Evolutionary conservation across 2,113 vertebrate genomes (phyloP).

Genomic region (Vanacampus margaritifer): DNA sequence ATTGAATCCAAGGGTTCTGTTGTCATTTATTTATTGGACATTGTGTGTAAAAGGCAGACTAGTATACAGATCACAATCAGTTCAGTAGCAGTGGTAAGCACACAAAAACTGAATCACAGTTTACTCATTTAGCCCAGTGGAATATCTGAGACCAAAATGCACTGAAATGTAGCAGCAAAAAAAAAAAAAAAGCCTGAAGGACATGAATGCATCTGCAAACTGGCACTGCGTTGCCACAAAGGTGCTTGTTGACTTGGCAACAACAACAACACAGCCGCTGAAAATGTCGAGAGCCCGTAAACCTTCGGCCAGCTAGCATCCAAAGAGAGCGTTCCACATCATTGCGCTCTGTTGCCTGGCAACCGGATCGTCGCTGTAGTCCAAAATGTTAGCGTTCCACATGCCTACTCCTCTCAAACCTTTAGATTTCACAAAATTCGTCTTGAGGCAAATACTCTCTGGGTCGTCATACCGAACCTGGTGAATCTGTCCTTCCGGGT

Average conservation of each 20-base stretch:
- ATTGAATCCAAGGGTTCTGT: neutral
- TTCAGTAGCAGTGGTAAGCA: constrained; percentile 1
- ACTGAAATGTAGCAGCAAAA: constrained; percentile 26
- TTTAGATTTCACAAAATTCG: constrained; percentile 63
- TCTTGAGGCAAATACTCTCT: constrained; percentile 84
- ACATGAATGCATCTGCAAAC: constrained; percentile 23
- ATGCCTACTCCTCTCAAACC: constrained; percentile 87
- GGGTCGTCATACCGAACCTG: constrained; percentile 95
- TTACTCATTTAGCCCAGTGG: constrained; percentile 13
- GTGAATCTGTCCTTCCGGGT: constrained; percentile 75
- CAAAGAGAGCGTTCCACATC: constrained; percentile 88
- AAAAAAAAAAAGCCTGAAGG: constrained; percentile 36
- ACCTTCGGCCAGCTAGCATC: constrained; percentile 34
- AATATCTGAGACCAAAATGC: constrained; percentile 24
- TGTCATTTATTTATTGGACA: neutral
- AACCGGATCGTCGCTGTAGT: constrained; percentile 75
- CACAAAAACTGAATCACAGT: constrained; percentile 9
- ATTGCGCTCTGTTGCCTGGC: constrained; percentile 77
- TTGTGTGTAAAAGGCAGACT: neutral
- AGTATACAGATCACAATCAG: neutral
- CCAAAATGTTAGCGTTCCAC: constrained; percentile 90
- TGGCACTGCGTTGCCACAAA: constrained; percentile 15
- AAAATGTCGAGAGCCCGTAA: constrained; percentile 14
- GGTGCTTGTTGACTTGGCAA: constrained; percentile 34
- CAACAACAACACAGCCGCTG: constrained; percentile 28